A percentile compares a stretch with the other conserved stretches of the same genome.
These are phyloP conservation scores for Euwallacea fornicatus DNA, from an alignment of 1,140 invertebrate genomes.

Conservation along the genomic window DNA sequence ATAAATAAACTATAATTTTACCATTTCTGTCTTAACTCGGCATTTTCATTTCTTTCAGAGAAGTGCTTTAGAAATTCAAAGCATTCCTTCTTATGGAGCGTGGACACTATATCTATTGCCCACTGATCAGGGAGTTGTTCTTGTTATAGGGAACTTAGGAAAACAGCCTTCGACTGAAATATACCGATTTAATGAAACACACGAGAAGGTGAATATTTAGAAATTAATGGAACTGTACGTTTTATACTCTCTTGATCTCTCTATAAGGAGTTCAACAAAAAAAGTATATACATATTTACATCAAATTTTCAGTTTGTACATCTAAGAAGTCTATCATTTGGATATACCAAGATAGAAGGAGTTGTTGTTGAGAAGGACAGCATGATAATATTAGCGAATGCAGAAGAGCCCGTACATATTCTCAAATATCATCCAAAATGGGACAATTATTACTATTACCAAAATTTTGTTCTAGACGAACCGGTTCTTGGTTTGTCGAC, in stretches of 20 bases:
- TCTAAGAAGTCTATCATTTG: conserved; percentile 41
- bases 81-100: conserved; percentile 40
- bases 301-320: conserved; percentile 44
- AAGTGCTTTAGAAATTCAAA: conserved; percentile 41
- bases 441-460: conserved; percentile 48
- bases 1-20: too few species aligned
- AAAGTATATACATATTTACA: not conserved
- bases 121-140: conserved; percentile 44
- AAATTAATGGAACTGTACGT: not conserved
- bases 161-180: conserved; percentile 40
- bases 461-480: conserved; percentile 42
- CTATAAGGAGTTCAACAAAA: too few species aligned
- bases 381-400: conserved; percentile 46
- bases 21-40: too few species aligned
- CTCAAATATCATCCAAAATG: conserved; percentile 45
- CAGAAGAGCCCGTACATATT: conserved; percentile 40
- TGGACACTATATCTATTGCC: conserved; percentile 41
- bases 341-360: conserved; percentile 43
- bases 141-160: conserved; percentile 44
- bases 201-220: conserved; percentile 42
- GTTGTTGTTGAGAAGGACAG: conserved; percentile 44
- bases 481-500: conserved; percentile 42
- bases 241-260: too few species aligned
- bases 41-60: conserved; percentile 29
- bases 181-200: conserved; percentile 43